These are phyloP conservation scores for Hormiphora californensis DNA, from an alignment of 37 sponge, comb jelly and placozoan genomes.

Conservation along the genomic window DNA sequence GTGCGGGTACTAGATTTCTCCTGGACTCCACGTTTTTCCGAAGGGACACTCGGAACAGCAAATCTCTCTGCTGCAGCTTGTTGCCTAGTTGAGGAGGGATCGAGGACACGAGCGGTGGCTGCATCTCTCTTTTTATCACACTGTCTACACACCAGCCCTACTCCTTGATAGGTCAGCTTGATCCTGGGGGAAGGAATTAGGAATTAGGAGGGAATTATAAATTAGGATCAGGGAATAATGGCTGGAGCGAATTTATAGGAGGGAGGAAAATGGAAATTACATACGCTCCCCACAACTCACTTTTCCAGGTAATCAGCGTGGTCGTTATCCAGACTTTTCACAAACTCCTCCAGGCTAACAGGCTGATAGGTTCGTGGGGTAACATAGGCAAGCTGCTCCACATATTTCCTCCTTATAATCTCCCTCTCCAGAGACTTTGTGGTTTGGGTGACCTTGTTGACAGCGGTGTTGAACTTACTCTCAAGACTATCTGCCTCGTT, in stretches of 20 bases:
- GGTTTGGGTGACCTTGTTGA: not conserved
- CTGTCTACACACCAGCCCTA: conserved; percentile 6
- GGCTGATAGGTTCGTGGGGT: conserved; percentile 12
- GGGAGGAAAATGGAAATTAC: too few relatives aligned
- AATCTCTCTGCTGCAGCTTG: too few relatives aligned
- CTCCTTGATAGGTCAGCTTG: conserved; percentile 12
- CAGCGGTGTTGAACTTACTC: not conserved
- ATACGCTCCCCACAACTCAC: too few relatives aligned
- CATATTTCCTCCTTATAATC: conserved; percentile 33
- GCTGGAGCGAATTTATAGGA: too few relatives aligned
- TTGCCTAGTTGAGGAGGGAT: too few relatives aligned
- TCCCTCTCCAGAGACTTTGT: conserved; percentile 32
- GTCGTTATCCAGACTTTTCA: conserved; percentile 22
- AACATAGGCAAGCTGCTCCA: not conserved
- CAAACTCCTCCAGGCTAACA: not conserved
- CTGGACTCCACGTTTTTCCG: too few relatives aligned
- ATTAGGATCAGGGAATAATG: too few relatives aligned
- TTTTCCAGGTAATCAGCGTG: conserved; percentile 14
- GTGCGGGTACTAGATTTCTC: too few relatives aligned
- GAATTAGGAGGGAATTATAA: too few relatives aligned
- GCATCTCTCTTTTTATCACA: conserved; percentile 27
- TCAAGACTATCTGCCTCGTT: not conserved
- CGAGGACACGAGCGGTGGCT: too few relatives aligned
- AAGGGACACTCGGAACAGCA: too few relatives aligned
- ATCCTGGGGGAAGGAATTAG: too few relatives aligned